Evolutionary conservation across 1,140 invertebrate genomes (phyloP), one percentile per base, ranked within the genome.

Genomic region (Limonius californicus): DNA sequence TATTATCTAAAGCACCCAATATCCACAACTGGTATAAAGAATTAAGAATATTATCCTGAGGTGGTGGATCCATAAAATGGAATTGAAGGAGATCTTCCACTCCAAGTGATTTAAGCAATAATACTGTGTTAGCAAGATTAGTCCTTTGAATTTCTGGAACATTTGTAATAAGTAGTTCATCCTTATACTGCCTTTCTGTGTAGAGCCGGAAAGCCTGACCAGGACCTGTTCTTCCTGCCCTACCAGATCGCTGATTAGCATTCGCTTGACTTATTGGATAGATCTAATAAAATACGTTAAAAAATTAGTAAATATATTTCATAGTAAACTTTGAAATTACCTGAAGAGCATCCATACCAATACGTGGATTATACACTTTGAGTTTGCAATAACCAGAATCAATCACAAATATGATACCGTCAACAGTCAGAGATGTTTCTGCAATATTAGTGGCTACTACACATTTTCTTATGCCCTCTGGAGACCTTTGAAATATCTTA

Each of bases 21-120:
- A 98, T 98, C 98, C 98, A 99, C 27, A 99, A 78, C 75, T 99
- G 97, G 79, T 99, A 99, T 81, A 99, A 89, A 0, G 98, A 99
- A 79, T 99, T 99, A 8, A 99, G 80, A 74, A 99, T 98, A 70
- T 99, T 99, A 75, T 99, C 97, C 84, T 95, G 90, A 3, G 98
- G 97, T 6, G 98, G 97, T 9, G 97, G 95, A 76, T 99, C 98
- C 98, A 99, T 99, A 71, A 99, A 99, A 76, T 99, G 97, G 77
- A 99, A 99, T 56, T 95, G 92, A 15, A 99, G 77, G 12, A 99
- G 81, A 81, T 99, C 94, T 70, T 98, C 90, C 1, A 99, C 97
- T 1, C 94, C 93, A 0, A 99, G 78, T 0, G 95, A 98, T 78
- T 99, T 99, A 0, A 99, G 79, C 18, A 99, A 77, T 7, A 99